Conservation (phyloP, 2,797 vertebrate species). For the Lindbergichthys nudifrons region DNA sequence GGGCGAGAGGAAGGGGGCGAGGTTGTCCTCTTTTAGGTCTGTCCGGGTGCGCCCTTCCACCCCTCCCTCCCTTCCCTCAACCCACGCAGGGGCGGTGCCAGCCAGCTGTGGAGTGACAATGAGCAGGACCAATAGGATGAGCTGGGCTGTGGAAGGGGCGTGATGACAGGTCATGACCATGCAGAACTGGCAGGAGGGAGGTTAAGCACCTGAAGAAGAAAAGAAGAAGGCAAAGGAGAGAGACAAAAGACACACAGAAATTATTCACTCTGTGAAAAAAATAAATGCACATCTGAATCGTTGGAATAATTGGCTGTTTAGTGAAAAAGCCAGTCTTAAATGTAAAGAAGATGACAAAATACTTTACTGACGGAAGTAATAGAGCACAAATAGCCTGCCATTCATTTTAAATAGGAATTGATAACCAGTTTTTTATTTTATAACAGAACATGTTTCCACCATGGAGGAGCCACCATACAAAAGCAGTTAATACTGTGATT, state of each 20-base stretch:
- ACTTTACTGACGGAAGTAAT: background rate
- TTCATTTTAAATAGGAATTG: constrained; percentile 3
- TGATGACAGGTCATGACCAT: constrained; percentile 89
- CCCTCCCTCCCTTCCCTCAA: constrained; percentile 77
- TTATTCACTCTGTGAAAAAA: constrained; percentile 17
- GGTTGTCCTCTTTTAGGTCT: constrained; percentile 74
- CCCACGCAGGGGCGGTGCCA: constrained; percentile 79
- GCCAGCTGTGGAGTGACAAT: constrained; percentile 83
- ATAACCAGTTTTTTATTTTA: background rate
- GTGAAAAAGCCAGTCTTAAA: constrained; percentile 13
- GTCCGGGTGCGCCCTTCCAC: constrained; percentile 80
- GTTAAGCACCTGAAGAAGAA: constrained; percentile 82
- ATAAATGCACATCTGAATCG: constrained; percentile 1
- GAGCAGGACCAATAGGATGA: constrained; percentile 86
- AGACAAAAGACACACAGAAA: constrained; percentile 48
- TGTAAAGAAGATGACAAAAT: background rate
- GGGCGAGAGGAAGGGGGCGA: constrained; percentile 68
- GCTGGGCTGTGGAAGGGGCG: constrained; percentile 81
- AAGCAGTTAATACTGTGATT: constrained; percentile 10
- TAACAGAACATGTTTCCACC: background rate
- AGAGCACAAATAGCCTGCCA: background rate
- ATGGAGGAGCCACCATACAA: constrained; percentile 9
- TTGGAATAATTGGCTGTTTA: constrained; percentile 9
- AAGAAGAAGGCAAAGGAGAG: constrained; percentile 41
- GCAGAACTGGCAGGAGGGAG: constrained; percentile 86